Conservation (phyloP, 2,113 vertebrate species). For the Hystrix brachyura region DNA sequence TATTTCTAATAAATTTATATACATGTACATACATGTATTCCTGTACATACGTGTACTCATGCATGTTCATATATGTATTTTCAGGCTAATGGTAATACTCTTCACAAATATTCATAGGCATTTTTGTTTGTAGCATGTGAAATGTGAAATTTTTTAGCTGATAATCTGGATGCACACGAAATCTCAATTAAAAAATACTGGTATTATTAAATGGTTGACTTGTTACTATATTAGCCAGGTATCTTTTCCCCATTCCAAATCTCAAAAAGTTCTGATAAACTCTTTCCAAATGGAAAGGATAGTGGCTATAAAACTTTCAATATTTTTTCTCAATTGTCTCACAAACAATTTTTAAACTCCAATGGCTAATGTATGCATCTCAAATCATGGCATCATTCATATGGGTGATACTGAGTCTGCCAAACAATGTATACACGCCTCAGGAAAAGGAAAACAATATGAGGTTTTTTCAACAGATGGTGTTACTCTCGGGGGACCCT, state of each 20-base stretch:
- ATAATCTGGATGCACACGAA: neutral
- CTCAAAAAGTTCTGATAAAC: neutral
- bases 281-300: neutral
- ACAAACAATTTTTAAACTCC: neutral
- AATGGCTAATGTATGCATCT: neutral
- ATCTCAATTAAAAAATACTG: neutral
- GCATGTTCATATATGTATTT: neutral
- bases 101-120: neutral
- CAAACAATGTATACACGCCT: neutral
- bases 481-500: neutral
- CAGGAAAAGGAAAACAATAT: neutral
- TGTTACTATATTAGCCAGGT: neutral
- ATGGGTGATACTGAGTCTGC: neutral
- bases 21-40: neutral
- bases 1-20: neutral
- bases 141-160: neutral
- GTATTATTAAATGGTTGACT: neutral
- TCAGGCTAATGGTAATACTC: neutral
- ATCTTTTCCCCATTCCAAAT: neutral
- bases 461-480: neutral
- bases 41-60: neutral
- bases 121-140: neutral
- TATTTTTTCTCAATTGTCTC: neutral
- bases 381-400: neutral
- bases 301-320: neutral